Percentiles rank a stretch among this genome's conserved stretches.
Evolutionary conservation across 2,888 invertebrate species (phyloP).

Genomic region (Drosophila flavopinicola): DNA sequence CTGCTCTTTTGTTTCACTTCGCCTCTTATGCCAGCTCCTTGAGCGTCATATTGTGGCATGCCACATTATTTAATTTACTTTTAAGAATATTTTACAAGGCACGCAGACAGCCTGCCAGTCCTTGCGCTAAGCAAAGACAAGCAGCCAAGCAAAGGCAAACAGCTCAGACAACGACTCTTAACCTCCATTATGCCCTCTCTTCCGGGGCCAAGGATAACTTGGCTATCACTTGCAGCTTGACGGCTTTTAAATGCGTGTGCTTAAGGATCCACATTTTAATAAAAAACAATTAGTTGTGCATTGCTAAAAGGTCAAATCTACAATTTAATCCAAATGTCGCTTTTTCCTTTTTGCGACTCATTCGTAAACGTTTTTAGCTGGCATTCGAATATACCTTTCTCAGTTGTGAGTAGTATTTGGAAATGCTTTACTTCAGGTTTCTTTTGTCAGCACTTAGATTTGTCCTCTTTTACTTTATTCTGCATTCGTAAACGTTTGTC

Average conservation of each 20-base stretch:
- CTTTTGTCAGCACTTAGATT: not conserved
- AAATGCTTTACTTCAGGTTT: not conserved
- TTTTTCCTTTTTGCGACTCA: not conserved
- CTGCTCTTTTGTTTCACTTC: not conserved
- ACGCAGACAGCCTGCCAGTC: conserved; percentile 37
- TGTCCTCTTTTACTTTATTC: not conserved
- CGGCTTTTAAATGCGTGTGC: not conserved
- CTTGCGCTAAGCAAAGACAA: conserved; percentile 21
- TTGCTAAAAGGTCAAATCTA: not conserved
- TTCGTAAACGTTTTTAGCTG: conserved; percentile 5
- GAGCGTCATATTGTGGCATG: conserved; percentile 67
- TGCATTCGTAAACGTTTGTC: conserved; percentile 22
- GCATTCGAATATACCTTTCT: not conserved
- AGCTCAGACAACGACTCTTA: conserved; percentile 37
- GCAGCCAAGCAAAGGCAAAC: conserved; percentile 8
- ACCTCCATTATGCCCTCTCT: conserved; percentile 34
- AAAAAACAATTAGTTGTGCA: not conserved
- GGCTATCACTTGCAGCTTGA: conserved; percentile 10
- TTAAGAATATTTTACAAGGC: conserved; percentile 65
- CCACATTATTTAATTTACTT: conserved; percentile 80
- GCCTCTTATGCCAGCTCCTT: not conserved
- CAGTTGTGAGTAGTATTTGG: too few species aligned
- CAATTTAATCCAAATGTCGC: too few species aligned
- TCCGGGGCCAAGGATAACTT: not conserved
- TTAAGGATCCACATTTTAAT: not conserved